phyloP scores from a whole-genome alignment of 2,888 invertebrate species.

The Megamerina dolium region DNA sequence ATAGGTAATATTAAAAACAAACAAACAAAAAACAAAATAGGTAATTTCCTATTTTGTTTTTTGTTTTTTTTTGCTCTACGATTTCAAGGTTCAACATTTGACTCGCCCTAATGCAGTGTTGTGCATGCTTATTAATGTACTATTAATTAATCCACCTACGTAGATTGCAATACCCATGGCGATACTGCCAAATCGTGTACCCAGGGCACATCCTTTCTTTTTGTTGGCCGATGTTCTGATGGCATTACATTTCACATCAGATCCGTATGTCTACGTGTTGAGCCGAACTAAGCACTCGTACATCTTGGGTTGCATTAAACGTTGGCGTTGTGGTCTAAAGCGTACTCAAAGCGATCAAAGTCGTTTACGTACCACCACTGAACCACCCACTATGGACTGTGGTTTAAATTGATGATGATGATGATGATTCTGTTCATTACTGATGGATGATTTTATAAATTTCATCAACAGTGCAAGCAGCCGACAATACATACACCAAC shows the following conservation, averaged over 20 bases:
- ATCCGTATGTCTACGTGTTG: conserved; percentile 78
- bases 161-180: conserved; percentile 64
- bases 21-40: too few species aligned
- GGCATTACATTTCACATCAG: conserved; percentile 74
- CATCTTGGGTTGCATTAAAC: conserved; percentile 40
- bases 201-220: conserved; percentile 44
- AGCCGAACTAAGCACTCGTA: conserved; percentile 54
- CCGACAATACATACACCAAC: too few species aligned
- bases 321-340: conserved; percentile 42
- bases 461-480: too few species aligned
- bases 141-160: too few species aligned
- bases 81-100: too few species aligned
- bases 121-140: too few species aligned
- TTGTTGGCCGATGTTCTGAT: conserved; percentile 66
- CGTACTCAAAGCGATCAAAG: conserved; percentile 46
- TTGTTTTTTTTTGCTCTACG: too few species aligned
- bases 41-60: too few species aligned
- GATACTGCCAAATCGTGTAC: conserved; percentile 35
- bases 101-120: too few species aligned
- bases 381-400: conserved; percentile 42
- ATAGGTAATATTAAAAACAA: too few species aligned
- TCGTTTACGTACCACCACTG: conserved; percentile 42
- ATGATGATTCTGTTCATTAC: too few species aligned
- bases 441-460: too few species aligned
- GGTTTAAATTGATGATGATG: conserved; percentile 36